phyloP scores from a whole-genome alignment of 92 coral and sea anemone genomes.

The Zoanthus sansibaricus region DNA sequence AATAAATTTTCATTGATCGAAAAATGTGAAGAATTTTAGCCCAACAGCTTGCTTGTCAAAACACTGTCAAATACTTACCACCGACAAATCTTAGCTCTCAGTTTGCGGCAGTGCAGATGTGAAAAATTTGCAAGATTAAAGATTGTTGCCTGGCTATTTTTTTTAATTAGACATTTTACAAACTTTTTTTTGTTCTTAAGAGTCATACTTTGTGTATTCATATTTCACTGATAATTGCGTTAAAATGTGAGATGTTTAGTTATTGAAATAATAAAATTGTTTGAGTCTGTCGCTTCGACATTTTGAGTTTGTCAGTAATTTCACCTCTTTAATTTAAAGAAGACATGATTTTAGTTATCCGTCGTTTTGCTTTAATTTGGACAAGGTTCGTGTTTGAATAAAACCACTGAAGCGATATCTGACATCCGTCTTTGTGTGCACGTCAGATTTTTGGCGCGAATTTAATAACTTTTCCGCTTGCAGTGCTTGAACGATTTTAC shows the following conservation, averaged over 20 bases:
- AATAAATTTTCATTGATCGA: conserved; percentile 63
- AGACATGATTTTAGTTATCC: neutral
- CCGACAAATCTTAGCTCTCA: neutral
- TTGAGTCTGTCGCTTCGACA: neutral
- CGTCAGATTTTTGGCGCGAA: conserved; percentile 45
- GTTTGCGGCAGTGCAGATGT: conserved; percentile 11
- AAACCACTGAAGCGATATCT: neutral
- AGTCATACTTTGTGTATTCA: neutral
- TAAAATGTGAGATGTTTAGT: conserved; percentile 9
- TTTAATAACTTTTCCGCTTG: conserved; percentile 29
- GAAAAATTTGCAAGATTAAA: neutral
- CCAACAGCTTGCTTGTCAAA: conserved; percentile 40
- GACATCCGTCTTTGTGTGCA: neutral
- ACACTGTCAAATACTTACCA: conserved; percentile 40
- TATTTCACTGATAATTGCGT: conserved; percentile 24
- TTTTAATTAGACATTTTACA: neutral
- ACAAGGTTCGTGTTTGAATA: neutral
- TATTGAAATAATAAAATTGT: conserved; percentile 4
- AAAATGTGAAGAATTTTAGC: conserved; percentile 79
- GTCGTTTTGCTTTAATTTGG: neutral
- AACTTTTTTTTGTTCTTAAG: neutral
- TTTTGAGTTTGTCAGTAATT: neutral
- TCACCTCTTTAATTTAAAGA: neutral
- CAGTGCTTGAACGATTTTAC: conserved; percentile 2
- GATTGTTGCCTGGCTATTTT: conserved; percentile 10